Percentiles rank a stretch among this genome's conserved stretches.
Evolutionary conservation across 2,113 vertebrate genomes (phyloP).

Genomic region (Fulmarus glacialis): DNA sequence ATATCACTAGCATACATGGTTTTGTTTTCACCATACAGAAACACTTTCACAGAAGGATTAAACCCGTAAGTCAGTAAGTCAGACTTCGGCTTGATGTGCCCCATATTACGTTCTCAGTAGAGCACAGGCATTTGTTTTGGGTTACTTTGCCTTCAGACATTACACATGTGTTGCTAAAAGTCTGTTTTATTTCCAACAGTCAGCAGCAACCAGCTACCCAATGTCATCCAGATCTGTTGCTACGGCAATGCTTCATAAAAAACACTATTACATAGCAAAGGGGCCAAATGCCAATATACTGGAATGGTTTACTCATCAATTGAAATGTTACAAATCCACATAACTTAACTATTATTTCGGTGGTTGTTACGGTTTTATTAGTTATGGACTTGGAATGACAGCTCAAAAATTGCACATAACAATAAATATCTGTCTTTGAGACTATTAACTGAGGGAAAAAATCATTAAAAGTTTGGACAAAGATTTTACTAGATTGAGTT

Average conservation of each 20-base stretch:
- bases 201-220: conserved; percentile 54
- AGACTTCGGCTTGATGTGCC: conserved; percentile 21
- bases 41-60: conserved; percentile 20
- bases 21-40: background rate
- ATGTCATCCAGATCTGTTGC: conserved; percentile 59
- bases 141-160: conserved; percentile 63
- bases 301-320: conserved; percentile 54
- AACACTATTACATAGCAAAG: background rate
- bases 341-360: conserved; percentile 22
- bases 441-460: conserved; percentile 3
- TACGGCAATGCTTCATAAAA: conserved; percentile 29
- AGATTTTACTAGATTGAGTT: conserved; percentile 13
- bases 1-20: background rate
- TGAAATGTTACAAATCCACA: conserved; percentile 33
- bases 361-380: conserved; percentile 47
- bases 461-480: background rate
- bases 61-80: background rate
- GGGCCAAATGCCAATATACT: conserved; percentile 21
- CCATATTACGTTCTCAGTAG: background rate
- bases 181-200: conserved; percentile 62
- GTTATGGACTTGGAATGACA: conserved; percentile 1
- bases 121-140: conserved; percentile 44
- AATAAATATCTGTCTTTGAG: conserved; percentile 27
- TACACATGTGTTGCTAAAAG: conserved; percentile 51
- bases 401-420: conserved; percentile 10